These are phyloP conservation scores for Cynocephalus volans DNA, from an alignment of 2,113 vertebrate genomes.

Conservation along the genomic window DNA sequence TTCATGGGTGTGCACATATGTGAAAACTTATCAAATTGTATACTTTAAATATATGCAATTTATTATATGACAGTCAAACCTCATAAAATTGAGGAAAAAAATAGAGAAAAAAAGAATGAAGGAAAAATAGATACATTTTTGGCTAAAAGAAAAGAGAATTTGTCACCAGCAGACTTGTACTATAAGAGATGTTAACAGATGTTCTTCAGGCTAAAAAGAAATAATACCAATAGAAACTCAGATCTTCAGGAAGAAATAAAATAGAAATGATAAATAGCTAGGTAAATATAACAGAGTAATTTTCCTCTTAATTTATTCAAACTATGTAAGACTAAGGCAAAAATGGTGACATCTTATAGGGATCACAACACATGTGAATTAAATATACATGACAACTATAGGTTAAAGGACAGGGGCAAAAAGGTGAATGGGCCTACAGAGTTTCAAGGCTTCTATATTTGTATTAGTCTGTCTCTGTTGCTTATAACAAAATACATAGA, in stretches of 20 bases:
- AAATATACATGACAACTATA: neutral
- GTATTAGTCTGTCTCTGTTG: no score
- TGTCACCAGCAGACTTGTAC: neutral
- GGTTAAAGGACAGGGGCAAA: neutral
- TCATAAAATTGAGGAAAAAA: neutral
- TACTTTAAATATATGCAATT: neutral
- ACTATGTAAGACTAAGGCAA: neutral
- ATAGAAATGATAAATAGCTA: neutral
- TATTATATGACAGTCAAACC: neutral
- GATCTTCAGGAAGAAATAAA: neutral
- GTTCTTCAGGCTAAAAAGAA: neutral
- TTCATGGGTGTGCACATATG: neutral
- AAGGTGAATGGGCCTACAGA: neutral
- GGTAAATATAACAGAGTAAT: neutral
- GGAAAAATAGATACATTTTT: neutral
- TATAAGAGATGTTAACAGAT: neutral
- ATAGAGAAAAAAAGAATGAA: neutral
- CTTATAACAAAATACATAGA: no score
- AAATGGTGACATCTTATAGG: neutral
- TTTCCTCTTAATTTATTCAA: conserved; percentile 28
- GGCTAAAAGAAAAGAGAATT: neutral
- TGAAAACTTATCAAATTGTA: neutral
- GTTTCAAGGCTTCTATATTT: neutral
- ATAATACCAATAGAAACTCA: neutral
- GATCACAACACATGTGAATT: neutral